A percentile compares a stretch with the other conserved stretches of the same genome.
These are phyloP conservation scores for Perizoma flavofasciatum DNA, from an alignment of 2,888 invertebrate genomes.

Conservation along the genomic window DNA sequence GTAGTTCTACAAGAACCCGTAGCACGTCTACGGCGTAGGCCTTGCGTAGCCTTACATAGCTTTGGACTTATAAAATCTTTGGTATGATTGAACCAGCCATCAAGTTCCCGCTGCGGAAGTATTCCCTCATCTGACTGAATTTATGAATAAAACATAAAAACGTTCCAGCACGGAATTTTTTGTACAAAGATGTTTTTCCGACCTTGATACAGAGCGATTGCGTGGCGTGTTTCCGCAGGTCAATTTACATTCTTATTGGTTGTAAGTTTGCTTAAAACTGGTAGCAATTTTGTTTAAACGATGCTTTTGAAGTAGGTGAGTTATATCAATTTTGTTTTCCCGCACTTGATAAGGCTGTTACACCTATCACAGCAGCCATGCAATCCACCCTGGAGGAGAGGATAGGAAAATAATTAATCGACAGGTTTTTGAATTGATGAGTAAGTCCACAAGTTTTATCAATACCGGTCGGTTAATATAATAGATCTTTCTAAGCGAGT, in stretches of 20 bases:
- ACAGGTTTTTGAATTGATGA: no score
- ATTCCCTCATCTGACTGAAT: conserved; percentile 54
- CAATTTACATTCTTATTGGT: conserved; percentile 31
- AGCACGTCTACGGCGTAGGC: no score
- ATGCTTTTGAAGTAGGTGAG: neutral
- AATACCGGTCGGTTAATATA: no score
- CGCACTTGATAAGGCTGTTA: no score
- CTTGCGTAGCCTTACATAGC: no score
- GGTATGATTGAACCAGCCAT: conserved; percentile 5
- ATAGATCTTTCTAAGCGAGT: no score
- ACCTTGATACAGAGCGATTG: conserved; percentile 48
- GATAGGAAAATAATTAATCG: no score
- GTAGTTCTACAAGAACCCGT: no score
- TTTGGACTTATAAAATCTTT: neutral
- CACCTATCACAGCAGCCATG: no score
- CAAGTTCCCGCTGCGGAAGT: conserved; percentile 20
- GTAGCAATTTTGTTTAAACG: neutral
- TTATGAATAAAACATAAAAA: conserved; percentile 63
- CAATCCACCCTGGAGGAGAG: no score
- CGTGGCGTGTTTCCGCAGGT: conserved; percentile 36
- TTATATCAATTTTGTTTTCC: no score
- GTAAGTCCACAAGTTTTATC: no score
- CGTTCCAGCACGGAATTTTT: conserved; percentile 49
- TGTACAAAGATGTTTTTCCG: conserved; percentile 48
- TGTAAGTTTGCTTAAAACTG: conserved; percentile 4